These are phyloP conservation scores for Pipistrellus nathusii DNA, from an alignment of 2,797 vertebrate species.

Conservation along the genomic window DNA sequence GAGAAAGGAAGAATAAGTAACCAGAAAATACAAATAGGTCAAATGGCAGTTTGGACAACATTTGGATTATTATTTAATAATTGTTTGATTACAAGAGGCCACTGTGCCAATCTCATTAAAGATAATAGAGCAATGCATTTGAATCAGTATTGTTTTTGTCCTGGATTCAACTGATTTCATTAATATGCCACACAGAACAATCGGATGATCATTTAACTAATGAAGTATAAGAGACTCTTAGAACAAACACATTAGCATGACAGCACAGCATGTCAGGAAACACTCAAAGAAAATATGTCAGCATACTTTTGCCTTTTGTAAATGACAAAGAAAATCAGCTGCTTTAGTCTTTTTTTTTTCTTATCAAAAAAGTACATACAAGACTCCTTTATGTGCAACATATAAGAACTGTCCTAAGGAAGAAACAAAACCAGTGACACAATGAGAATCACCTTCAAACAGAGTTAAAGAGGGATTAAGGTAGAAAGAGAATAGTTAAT, in stretches of 20 bases:
- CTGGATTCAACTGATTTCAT: not conserved
- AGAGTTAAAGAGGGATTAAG: not conserved
- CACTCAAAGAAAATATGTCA: constrained; percentile 19
- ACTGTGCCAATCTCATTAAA: not conserved
- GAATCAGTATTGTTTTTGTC: not conserved
- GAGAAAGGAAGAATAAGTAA: not conserved
- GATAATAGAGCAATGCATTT: not conserved
- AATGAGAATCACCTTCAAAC: not conserved
- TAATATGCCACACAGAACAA: constrained; percentile 40
- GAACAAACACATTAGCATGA: constrained; percentile 22
- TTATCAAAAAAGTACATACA: not conserved
- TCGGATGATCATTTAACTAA: constrained; percentile 26
- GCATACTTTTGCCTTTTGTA: not conserved
- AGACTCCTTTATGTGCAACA: not conserved
- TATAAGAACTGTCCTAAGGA: not conserved
- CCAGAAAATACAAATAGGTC: not conserved
- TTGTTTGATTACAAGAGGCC: not conserved
- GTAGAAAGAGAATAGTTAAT: not conserved
- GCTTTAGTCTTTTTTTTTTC: not conserved
- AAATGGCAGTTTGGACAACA: not conserved
- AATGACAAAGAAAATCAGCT: not conserved
- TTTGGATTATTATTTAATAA: not conserved
- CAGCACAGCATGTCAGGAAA: constrained; percentile 21
- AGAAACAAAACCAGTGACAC: not conserved
- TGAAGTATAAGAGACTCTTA: constrained; percentile 33